Evolutionary conservation across 1,140 invertebrate species (phyloP), one percentile per base, ranked within the genome.

Genomic region (Scaptomyza pallida): DNA sequence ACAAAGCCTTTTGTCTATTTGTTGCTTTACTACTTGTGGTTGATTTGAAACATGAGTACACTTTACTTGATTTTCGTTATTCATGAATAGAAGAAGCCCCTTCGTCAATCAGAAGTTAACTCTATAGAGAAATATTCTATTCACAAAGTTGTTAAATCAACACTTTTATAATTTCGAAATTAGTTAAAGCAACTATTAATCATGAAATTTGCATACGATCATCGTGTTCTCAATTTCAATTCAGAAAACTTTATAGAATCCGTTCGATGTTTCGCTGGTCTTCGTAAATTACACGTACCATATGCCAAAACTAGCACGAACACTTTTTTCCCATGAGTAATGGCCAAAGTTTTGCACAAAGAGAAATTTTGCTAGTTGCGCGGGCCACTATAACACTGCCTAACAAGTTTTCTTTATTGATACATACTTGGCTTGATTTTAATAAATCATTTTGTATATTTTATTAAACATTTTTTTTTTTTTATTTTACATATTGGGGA

Each of bases 321-420:
- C 33, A 56, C 40, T 70, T 41, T 68, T 70, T 17, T 51, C 41
- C 44, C 43, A 56, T 77, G 81, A 85, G 45, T 85, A 81, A 85
- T 85, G 77, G 70, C 8, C 19, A 74, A 85, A 85, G 61, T 85
- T 85, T 70, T 37, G 3, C 51, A 70, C 67, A 75, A 72, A 70
- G 64, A 54, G 61, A 63, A 72, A 35, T 76, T 54, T 37, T 43
- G 55, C 67, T 52, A 71, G 59, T 71, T 62, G 23, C 23, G 6
- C 6, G 23, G 1, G 23, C 5, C 4, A 26, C 23, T 4, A n/a
- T n/a, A 26, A 69, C 65, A 85, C 59, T 67, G 77, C 65, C 76
- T 69, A 73, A 72, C 63, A 69, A 60, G 43, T 65, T 69, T 67
- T 30, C 21, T 43, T 26, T 35, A 59, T 59, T 21, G 17, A 47